Percentiles rank a stretch among this genome's conserved stretches.
phyloP scores from a whole-genome alignment of 2,888 invertebrate genomes.

The Chloroclystis v-ata region DNA sequence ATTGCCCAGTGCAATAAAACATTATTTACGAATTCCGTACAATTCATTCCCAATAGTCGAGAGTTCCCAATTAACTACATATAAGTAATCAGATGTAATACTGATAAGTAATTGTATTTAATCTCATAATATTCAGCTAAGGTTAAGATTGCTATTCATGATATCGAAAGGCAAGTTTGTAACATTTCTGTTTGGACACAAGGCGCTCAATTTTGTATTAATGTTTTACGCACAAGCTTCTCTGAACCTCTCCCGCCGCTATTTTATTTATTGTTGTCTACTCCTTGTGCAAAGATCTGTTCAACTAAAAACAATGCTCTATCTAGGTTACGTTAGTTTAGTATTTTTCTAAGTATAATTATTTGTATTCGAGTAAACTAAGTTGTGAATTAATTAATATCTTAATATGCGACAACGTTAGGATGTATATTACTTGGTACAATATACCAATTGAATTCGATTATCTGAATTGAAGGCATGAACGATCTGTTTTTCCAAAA shows the following conservation, averaged over 20 bases:
- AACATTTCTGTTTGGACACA: slow-evolving; percentile 17
- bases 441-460: slow-evolving; percentile 51
- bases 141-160: slow-evolving; percentile 7
- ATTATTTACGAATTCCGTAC: not conserved
- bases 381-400: slow-evolving; percentile 10
- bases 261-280: not conserved
- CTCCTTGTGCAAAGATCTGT: not conserved
- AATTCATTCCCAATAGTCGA: not conserved
- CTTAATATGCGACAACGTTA: slow-evolving; percentile 10
- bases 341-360: slow-evolving; percentile 9
- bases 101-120: slow-evolving; percentile 16
- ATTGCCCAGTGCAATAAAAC: not conserved
- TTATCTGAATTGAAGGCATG: slow-evolving; percentile 25
- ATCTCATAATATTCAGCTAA: slow-evolving; percentile 12
- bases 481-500: slow-evolving; percentile 19
- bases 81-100: slow-evolving; percentile 14
- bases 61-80: not conserved
- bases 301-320: not conserved
- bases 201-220: slow-evolving; percentile 11
- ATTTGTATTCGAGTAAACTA: slow-evolving; percentile 7
- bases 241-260: not conserved
- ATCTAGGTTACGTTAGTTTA: slow-evolving; percentile 3
- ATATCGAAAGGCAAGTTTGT: slow-evolving; percentile 13
- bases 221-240: not conserved
- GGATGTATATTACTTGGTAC: slow-evolving; percentile 21